These are phyloP conservation scores for Drosophila lutescens DNA, from an alignment of 2,888 invertebrate genomes.

Conservation along the genomic window DNA sequence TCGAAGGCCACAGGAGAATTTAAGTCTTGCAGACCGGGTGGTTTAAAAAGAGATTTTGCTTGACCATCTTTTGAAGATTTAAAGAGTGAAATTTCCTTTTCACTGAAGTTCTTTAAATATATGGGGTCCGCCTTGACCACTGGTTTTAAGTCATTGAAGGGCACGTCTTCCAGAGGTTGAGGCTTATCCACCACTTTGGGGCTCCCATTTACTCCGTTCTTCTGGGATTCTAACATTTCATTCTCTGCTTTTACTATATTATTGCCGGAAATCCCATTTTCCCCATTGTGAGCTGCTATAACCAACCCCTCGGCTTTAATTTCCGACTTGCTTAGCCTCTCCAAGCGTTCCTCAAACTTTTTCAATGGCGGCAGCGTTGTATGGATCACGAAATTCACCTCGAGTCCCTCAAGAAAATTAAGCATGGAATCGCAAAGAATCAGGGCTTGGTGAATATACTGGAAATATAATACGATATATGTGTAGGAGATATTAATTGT, in stretches of 20 bases:
- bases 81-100: no score
- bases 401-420: neutral
- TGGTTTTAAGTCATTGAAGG: neutral
- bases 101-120: neutral
- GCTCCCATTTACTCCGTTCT: neutral
- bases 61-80: neutral
- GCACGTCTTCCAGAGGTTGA: neutral
- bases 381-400: constrained; percentile 1
- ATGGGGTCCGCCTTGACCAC: neutral
- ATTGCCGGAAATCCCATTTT: neutral
- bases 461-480: neutral
- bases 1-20: neutral
- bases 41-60: neutral
- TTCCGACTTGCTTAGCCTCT: neutral
- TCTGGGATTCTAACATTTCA: neutral
- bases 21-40: neutral
- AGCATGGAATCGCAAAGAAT: constrained; percentile 7
- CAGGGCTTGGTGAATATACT: constrained; percentile 19
- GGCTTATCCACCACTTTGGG: neutral
- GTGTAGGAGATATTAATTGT: no score
- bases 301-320: constrained; percentile 1
- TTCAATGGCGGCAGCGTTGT: constrained; percentile 2
- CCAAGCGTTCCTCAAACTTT: constrained; percentile 1
- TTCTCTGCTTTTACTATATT: neutral
- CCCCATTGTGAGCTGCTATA: neutral